These are phyloP conservation scores for Semicossyphus pulcher DNA, from an alignment of 2,113 vertebrate species.

Conservation along the genomic window DNA sequence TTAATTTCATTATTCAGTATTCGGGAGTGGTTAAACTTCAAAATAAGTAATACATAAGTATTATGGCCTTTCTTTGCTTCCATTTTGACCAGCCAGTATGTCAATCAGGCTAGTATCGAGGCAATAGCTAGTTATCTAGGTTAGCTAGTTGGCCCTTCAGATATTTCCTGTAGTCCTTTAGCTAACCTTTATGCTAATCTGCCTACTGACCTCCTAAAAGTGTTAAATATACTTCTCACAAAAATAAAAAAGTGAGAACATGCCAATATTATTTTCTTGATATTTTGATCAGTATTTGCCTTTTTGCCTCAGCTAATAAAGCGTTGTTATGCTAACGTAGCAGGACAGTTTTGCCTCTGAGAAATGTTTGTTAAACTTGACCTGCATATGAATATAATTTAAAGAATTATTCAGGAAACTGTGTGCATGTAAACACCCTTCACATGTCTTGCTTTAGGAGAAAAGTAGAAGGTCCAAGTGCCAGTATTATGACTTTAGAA, in stretches of 20 bases:
- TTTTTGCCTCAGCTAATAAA: not conserved
- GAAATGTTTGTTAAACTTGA: constrained; percentile 17
- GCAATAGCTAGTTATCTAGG: not conserved
- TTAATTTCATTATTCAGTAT: too few species aligned
- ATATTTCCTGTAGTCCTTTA: not conserved
- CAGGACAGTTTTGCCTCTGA: constrained; percentile 13
- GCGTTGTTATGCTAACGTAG: not conserved
- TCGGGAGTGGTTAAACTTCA: too few species aligned
- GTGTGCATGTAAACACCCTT: constrained; percentile 62
- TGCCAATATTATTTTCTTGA: constrained; percentile 3
- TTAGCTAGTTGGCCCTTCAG: not conserved
- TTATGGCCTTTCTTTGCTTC: too few species aligned
- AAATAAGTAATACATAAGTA: too few species aligned
- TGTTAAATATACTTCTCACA: not conserved
- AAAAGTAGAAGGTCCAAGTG: constrained; percentile 35
- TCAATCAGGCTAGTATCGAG: not conserved
- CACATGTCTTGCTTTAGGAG: constrained; percentile 11
- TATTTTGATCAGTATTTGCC: constrained; percentile 11
- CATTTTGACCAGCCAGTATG: too few species aligned
- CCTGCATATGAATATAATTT: not conserved
- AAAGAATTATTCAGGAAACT: constrained; percentile 23
- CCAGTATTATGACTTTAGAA: constrained; percentile 52
- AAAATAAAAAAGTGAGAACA: not conserved
- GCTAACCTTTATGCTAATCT: not conserved
- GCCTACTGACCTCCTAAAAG: not conserved